A percentile compares a stretch with the other conserved stretches of the same genome.
Conservation (phyloP, 1,140 invertebrate species). For the Nylanderia fulva region DNA sequence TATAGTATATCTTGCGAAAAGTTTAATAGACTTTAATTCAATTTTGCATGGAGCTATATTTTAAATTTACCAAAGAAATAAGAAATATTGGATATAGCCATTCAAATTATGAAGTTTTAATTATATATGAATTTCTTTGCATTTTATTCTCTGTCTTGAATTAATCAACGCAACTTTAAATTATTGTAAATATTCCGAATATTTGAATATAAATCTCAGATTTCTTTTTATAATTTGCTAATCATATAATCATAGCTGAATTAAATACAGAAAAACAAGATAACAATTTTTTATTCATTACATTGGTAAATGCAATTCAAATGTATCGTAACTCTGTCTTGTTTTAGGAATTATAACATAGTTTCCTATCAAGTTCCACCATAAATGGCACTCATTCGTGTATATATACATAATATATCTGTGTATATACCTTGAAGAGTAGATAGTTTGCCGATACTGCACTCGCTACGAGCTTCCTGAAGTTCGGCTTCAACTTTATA, state of each 20-base stretch:
- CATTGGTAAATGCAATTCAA: not conserved
- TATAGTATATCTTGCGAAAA: not conserved
- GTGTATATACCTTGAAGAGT: not conserved
- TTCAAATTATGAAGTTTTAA: not conserved
- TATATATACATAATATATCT: no score
- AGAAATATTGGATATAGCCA: not conserved
- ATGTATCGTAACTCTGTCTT: not conserved
- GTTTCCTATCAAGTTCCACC: not conserved
- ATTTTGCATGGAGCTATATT: not conserved
- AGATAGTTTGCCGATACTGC: not conserved
- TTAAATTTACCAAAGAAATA: not conserved
- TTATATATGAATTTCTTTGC: not conserved
- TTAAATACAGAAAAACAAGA: not conserved
- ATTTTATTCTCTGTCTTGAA: not conserved
- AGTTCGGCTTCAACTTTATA: not conserved
- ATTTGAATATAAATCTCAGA: not conserved
- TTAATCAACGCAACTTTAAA: not conserved
- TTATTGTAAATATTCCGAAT: not conserved
- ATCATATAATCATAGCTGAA: not conserved
- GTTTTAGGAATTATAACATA: slow-evolving; percentile 37
- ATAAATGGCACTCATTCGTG: not conserved
- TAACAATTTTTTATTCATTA: not conserved
- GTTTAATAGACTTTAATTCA: not conserved
- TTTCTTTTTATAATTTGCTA: not conserved
- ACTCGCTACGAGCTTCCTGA: not conserved